Percentiles rank a stretch among this genome's conserved stretches.
These are phyloP conservation scores for Channa striata DNA, from an alignment of 2,797 vertebrate species.

Conservation along the genomic window DNA sequence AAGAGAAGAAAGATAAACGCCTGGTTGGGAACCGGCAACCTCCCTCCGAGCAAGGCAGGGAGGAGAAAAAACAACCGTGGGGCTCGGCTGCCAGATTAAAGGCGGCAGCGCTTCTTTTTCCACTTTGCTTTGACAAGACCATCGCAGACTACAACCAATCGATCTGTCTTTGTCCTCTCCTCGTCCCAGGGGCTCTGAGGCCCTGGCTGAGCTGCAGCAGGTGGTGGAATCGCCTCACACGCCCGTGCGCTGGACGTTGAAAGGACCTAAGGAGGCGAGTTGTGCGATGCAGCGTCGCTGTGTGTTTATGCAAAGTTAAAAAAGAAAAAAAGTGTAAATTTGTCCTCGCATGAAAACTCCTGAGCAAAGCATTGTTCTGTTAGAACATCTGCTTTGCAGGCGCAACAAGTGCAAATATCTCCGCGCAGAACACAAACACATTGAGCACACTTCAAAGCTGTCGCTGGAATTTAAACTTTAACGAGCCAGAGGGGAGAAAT, in stretches of 20 bases:
- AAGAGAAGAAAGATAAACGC: conserved; percentile 66
- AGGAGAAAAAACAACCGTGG: conserved; percentile 57
- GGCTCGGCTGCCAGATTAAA: conserved; percentile 76
- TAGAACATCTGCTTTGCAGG: conserved; percentile 79
- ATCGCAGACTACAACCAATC: conserved; percentile 76
- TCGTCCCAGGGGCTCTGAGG: conserved; percentile 45
- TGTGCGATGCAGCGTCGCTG: background rate
- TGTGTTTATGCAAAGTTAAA: background rate
- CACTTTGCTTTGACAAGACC: conserved; percentile 75
- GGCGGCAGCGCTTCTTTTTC: conserved; percentile 61
- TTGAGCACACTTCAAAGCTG: conserved; percentile 78
- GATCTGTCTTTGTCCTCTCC: conserved; percentile 71
- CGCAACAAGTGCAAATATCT: conserved; percentile 76
- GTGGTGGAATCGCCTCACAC: conserved; percentile 51
- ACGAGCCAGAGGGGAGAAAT: conserved; percentile 72
- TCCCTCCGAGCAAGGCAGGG: conserved; percentile 67
- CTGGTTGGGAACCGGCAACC: conserved; percentile 68
- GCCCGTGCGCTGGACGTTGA: background rate
- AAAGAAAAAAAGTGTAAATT: background rate
- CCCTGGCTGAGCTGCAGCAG: conserved; percentile 40
- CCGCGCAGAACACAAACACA: conserved; percentile 53
- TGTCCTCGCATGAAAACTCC: conserved; percentile 27
- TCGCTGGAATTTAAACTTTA: conserved; percentile 76
- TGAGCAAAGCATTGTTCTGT: conserved; percentile 44
- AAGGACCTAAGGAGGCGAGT: background rate